phyloP scores from a whole-genome alignment of 1,140 invertebrate genomes.

The Wiebesia pumilae region DNA sequence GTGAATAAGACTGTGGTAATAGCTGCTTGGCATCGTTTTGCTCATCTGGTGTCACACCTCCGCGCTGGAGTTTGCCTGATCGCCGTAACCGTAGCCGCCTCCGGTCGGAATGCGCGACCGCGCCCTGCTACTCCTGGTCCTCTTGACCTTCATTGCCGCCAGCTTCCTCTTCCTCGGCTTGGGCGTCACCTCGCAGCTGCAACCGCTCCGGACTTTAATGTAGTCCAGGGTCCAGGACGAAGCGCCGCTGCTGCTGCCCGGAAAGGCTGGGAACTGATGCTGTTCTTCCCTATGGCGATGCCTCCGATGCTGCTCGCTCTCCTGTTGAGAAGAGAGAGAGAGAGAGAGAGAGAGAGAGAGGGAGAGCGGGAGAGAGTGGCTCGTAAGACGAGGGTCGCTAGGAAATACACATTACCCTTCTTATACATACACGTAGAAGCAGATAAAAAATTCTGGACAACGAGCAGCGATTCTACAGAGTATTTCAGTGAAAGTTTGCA shows the following conservation, averaged over 20 bases:
- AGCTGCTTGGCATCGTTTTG: conserved; percentile 27
- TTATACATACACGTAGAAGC: background rate
- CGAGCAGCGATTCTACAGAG: too few relatives aligned
- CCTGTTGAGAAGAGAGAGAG: conserved; percentile 44
- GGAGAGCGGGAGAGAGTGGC: too few relatives aligned
- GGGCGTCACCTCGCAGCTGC: conserved; percentile 83
- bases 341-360: background rate
- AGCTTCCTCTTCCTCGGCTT: conserved; percentile 71
- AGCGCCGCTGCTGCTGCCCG: conserved; percentile 68
- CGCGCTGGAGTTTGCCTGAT: conserved; percentile 50
- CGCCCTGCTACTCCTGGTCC: conserved; percentile 60
- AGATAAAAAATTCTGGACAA: too few relatives aligned
- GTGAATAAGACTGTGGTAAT: conserved; percentile 43
- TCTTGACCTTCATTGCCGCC: conserved; percentile 61
- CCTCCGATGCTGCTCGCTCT: conserved; percentile 66
- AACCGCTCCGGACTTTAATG: conserved; percentile 87
- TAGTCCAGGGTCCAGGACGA: conserved; percentile 85
- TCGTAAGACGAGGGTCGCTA: background rate
- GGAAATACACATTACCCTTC: too few relatives aligned
- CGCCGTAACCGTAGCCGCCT: conserved; percentile 45
- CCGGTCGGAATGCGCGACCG: conserved; percentile 19
- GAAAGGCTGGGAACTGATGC: conserved; percentile 74
- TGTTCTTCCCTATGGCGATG: conserved; percentile 71
- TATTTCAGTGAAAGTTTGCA: too few relatives aligned
- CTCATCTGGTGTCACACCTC: conserved; percentile 46